Evolutionary conservation across 2,797 vertebrate genomes (phyloP), one percentile per base, ranked within the genome.

Genomic region (Galagoides demidoff): DNA sequence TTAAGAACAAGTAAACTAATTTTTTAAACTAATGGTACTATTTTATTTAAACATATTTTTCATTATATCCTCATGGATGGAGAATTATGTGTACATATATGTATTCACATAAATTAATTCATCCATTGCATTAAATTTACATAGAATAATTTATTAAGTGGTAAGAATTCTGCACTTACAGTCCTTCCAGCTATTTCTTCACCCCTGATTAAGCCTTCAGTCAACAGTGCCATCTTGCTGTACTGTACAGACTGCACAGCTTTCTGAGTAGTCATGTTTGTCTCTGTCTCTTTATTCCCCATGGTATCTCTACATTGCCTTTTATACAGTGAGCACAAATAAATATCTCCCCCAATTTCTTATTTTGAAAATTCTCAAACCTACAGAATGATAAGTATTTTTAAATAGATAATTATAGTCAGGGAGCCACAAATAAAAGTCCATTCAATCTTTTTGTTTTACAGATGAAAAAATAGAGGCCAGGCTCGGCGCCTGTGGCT

Each of bases 21-120:
- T 89, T 85, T 87, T 14, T 52, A 82, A 95, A 94, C 34, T 70
- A 70, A 89, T 10, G 91, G 23, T 23, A 73, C 20, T 89, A 66
- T 52, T 45, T 31, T 68, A 25, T 83, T 85, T 90, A 55, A 92
- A 96, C 76, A 0, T n/a, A 79, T 92, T 95, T 93, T 70, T 93
- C 82, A 78, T 92, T 92, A 70, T 45, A 9, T 10, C 17, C 1
- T 82, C 76, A 74, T 23, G 5, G 23, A 68, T 88, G 16, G 6
- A 77, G 34, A 82, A 89, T 63, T 94, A 45, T 37, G 43, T 82
- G 19, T 66, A 7, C n/a, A 2, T 64, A 11, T 37, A 8, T 43
- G 17, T 57, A 20, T 45, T 84, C 27, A 43, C n/a, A 77, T 43
- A 95, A 96, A 89, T 57, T 39, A 77, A 74, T 45, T 85, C 77